Evolutionary conservation across 2,888 invertebrate genomes (phyloP).

Genomic region (Blera fallax): DNA sequence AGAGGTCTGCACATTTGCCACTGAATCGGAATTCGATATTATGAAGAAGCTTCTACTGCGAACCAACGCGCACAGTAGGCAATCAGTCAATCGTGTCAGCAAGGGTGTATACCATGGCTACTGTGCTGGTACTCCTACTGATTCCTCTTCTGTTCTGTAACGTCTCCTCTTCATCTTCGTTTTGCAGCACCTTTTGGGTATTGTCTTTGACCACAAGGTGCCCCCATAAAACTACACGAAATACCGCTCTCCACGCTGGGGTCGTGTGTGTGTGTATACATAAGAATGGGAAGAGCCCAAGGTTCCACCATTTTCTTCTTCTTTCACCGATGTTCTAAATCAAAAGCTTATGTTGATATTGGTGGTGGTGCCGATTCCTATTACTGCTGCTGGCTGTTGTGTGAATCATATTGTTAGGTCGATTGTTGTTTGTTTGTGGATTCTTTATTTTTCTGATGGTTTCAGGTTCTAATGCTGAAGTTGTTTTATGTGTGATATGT

Average conservation of each 20-base stretch:
- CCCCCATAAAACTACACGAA: constrained; percentile 62
- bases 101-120: constrained; percentile 62
- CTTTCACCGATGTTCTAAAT: constrained; percentile 28
- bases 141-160: constrained; percentile 8
- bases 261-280: not conserved
- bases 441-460: constrained; percentile 14
- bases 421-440: constrained; percentile 34
- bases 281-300: constrained; percentile 32
- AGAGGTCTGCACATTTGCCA: constrained; percentile 14
- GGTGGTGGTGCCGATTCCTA: constrained; percentile 25
- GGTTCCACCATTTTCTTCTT: constrained; percentile 34
- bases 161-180: constrained; percentile 40
- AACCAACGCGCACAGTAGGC: constrained; percentile 52
- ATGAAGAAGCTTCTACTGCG: constrained; percentile 2
- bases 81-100: constrained; percentile 71
- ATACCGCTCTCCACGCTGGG: constrained; percentile 20
- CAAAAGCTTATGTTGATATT: constrained; percentile 44
- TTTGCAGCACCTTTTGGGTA: constrained; percentile 3
- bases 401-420: constrained; percentile 28
- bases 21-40: constrained; percentile 45
- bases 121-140: constrained; percentile 47
- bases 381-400: constrained; percentile 13
- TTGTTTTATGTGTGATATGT: constrained; percentile 43
- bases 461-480: constrained; percentile 47
- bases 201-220: constrained; percentile 62